phyloP scores from a whole-genome alignment of 1,140 invertebrate genomes.

The Drosophila bocqueti region DNA sequence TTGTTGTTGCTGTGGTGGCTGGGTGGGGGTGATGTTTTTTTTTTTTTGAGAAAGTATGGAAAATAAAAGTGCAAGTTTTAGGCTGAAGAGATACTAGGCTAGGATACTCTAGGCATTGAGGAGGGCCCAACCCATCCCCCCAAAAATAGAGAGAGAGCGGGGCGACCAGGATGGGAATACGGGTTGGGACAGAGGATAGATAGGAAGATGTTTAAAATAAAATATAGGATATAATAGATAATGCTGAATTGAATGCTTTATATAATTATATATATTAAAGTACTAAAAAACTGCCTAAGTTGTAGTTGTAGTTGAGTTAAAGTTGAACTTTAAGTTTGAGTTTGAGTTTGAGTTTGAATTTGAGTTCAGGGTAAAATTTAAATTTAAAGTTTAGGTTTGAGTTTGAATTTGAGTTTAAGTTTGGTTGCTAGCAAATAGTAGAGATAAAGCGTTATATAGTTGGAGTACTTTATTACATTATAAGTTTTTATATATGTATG shows the following conservation, averaged over 20 bases:
- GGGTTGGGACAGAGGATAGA: slow-evolving; percentile 2
- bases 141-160: not conserved
- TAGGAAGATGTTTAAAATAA: slow-evolving; percentile 54
- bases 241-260: slow-evolving; percentile 50
- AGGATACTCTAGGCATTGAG: slow-evolving; percentile 4
- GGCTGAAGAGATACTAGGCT: slow-evolving; percentile 40
- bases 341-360: not conserved
- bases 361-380: not conserved
- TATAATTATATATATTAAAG: slow-evolving; percentile 1
- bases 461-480: slow-evolving; percentile 36
- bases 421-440: slow-evolving; percentile 53
- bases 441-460: slow-evolving; percentile 62
- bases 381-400: not conserved
- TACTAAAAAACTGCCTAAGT: slow-evolving; percentile 33
- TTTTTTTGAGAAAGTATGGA: slow-evolving; percentile 66
- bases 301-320: slow-evolving; percentile 17
- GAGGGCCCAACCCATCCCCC: not conserved
- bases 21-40: not conserved
- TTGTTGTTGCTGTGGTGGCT: not conserved
- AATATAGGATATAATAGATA: slow-evolving; percentile 26
- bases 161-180: slow-evolving; percentile 8
- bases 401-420: not conserved
- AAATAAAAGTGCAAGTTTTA: slow-evolving; percentile 75
- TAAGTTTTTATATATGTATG: slow-evolving; percentile 24
- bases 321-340: slow-evolving; percentile 1